Evolutionary conservation across 2,797 vertebrate genomes (phyloP), one percentile per base, ranked within the genome.

Genomic region (Gallirallus australis): DNA sequence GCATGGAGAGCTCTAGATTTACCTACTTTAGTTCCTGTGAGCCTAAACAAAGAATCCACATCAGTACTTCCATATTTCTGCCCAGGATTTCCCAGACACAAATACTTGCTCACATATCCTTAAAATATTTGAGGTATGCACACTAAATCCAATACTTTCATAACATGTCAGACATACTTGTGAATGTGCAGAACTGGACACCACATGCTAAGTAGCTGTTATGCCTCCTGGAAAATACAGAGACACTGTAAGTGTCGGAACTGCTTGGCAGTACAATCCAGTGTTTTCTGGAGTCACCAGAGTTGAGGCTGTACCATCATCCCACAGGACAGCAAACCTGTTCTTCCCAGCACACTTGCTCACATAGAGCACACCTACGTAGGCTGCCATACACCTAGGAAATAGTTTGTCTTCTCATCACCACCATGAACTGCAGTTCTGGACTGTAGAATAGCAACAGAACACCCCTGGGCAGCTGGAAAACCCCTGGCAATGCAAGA

Each of bases 111-210:
- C 90, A 71, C 56, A 90, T 84, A 68, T 6, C 83, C 70, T 89
- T 86, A 84, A 94, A 94, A 80, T 82, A 97, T 93, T 82, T 86
- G 88, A 95, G 56, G 52, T 35, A 96, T 95, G 93, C 83, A 82
- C 56, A 59, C 42, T 94, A 96, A 94, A 94, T 95, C 78, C 75
- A 70, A 79, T 80, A 90, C 71, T 96, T 92, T 90, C 83, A 60
- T 66, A 92, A 82, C 75, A 82, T 20, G 17, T 84, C 90, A 90
- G 60, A 80, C 1, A 0, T 60, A 66, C 64, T 82, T 48, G 30
- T 84, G 92, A 94, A 77, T 7, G 75, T 50, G 48, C 66, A 84
- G 86, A 86, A 89, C 90, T 95, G 92, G 63, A 45, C 70, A 40
- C 80, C 88, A 86, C 83, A 94, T 95, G 83, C 59, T 68, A 76